Percentiles rank a stretch among this genome's conserved stretches.
Conservation (phyloP, 2,888 invertebrate species). For the Portevinia maculata region DNA sequence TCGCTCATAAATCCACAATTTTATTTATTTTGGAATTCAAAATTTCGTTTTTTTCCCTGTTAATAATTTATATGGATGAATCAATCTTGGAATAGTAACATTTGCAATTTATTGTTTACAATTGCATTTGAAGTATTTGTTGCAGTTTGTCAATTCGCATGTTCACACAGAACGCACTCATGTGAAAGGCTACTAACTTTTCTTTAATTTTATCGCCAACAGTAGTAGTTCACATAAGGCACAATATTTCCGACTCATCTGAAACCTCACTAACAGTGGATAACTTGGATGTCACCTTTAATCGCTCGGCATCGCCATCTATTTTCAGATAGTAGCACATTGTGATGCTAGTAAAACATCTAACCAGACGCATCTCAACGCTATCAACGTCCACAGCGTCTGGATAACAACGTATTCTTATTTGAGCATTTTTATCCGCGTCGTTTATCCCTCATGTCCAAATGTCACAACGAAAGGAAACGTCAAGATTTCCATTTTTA, state of each 20-base stretch:
- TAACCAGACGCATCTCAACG: constrained; percentile 62
- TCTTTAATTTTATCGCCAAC: constrained; percentile 10
- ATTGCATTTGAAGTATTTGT: too few species aligned
- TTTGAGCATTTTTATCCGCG: constrained; percentile 67
- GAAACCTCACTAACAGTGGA: constrained; percentile 15
- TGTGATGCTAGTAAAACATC: constrained; percentile 32
- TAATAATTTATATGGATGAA: too few species aligned
- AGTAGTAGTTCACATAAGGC: not conserved
- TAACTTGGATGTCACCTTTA: not conserved
- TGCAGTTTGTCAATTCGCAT: too few species aligned
- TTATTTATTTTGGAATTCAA: too few species aligned
- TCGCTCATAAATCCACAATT: too few species aligned
- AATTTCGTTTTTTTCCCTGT: too few species aligned
- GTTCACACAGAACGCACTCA: too few species aligned
- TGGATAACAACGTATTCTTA: constrained; percentile 52
- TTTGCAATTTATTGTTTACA: too few species aligned
- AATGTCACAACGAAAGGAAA: constrained; percentile 63
- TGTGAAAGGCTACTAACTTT: too few species aligned
- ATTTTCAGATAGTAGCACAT: not conserved
- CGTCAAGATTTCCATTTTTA: constrained; percentile 61
- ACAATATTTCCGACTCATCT: not conserved
- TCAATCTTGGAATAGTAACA: too few species aligned
- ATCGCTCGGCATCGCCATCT: constrained; percentile 13
- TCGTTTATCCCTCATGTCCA: constrained; percentile 43
- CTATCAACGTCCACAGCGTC: constrained; percentile 63